phyloP scores from a whole-genome alignment of 2,888 invertebrate genomes.

The Cryptus viduatorius region DNA sequence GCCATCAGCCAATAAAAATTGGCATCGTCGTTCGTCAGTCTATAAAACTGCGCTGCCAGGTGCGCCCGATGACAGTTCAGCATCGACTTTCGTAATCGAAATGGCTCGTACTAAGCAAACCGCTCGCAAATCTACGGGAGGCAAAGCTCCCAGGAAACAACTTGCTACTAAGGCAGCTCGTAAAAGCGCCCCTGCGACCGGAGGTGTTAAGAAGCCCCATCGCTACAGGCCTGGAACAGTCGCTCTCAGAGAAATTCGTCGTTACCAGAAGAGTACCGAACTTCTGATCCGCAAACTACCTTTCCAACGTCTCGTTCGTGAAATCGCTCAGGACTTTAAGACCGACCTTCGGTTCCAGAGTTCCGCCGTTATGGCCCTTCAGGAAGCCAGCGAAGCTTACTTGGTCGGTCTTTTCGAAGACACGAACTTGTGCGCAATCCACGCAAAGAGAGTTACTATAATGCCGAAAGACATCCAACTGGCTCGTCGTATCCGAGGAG shows the following conservation, averaged over 20 bases:
- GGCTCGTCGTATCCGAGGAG: slow-evolving; percentile 81
- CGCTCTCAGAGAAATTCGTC: slow-evolving; percentile 89
- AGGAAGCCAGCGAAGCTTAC: slow-evolving; percentile 88
- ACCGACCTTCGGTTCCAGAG: slow-evolving; percentile 90
- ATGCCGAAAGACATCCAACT: slow-evolving; percentile 89
- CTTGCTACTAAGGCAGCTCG: slow-evolving; percentile 90
- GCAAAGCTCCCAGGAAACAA: slow-evolving; percentile 90
- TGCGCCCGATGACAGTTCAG: neutral
- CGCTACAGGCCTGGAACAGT: slow-evolving; percentile 90
- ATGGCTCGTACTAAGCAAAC: slow-evolving; percentile 88
- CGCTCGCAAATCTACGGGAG: slow-evolving; percentile 90
- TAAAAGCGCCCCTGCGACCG: slow-evolving; percentile 89
- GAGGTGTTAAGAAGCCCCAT: slow-evolving; percentile 91
- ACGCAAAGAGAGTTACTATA: slow-evolving; percentile 90
- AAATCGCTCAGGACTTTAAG: slow-evolving; percentile 92
- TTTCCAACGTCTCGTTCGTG: slow-evolving; percentile 91
- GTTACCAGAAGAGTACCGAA: slow-evolving; percentile 92
- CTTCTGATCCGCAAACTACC: slow-evolving; percentile 90
- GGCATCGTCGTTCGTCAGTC: neutral
- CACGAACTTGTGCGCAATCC: slow-evolving; percentile 92
- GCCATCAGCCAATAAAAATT: neutral
- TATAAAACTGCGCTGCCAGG: neutral
- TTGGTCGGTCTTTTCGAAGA: slow-evolving; percentile 91
- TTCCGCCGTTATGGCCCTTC: slow-evolving; percentile 90
- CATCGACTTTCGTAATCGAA: neutral